Conservation (phyloP, 2,113 vertebrate species). For the Pedionomus torquatus region DNA sequence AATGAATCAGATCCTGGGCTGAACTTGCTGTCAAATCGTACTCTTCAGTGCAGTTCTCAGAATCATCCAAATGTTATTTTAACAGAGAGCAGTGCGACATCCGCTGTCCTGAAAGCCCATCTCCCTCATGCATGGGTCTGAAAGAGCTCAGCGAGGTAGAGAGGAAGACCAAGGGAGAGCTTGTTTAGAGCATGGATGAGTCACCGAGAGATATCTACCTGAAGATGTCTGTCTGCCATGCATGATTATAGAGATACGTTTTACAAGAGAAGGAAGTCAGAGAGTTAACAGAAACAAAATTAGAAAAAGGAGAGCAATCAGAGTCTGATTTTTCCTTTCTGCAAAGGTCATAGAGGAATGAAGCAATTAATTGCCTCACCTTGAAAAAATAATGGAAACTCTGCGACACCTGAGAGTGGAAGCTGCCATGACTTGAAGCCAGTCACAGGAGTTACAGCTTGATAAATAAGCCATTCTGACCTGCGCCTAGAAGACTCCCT, state of each 20-base stretch:
- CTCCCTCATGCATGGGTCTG: background rate
- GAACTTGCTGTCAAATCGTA: slow-evolving; percentile 29
- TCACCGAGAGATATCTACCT: background rate
- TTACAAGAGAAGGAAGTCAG: background rate
- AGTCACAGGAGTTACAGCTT: background rate
- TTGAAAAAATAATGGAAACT: slow-evolving; percentile 23
- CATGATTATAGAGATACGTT: background rate
- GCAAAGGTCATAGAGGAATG: background rate
- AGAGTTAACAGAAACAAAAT: background rate
- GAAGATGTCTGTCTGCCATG: background rate
- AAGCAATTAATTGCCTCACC: slow-evolving; percentile 7
- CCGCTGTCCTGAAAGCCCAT: background rate
- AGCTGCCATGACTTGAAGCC: background rate
- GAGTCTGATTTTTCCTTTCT: background rate
- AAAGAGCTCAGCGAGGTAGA: background rate
- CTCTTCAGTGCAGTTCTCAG: background rate
- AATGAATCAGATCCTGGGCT: slow-evolving; percentile 26
- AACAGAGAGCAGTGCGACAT: background rate
- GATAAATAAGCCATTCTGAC: background rate
- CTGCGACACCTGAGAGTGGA: background rate
- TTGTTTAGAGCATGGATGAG: background rate
- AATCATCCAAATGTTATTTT: background rate
- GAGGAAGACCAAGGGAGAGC: background rate
- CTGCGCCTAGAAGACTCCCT: background rate
- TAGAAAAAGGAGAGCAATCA: background rate